These are phyloP conservation scores for Tethea ocularis DNA, from an alignment of 2,888 invertebrate genomes.

Conservation along the genomic window DNA sequence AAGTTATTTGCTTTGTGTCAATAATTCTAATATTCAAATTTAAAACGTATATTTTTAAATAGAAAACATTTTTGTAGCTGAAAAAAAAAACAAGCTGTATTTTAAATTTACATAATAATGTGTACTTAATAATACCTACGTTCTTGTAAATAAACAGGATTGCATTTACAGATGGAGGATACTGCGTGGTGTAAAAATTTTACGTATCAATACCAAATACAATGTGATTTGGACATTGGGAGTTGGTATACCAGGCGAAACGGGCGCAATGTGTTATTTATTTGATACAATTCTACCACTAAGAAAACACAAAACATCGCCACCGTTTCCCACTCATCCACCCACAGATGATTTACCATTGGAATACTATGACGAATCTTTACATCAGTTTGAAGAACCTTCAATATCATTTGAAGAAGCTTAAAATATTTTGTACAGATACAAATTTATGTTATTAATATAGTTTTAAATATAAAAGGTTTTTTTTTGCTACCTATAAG, in stretches of 20 bases:
- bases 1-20: no score
- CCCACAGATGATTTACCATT: conserved; percentile 85
- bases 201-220: conserved; percentile 96
- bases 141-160: conserved; percentile 1
- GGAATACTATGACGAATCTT: conserved; percentile 89
- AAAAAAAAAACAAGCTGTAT: no score
- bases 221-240: conserved; percentile 96
- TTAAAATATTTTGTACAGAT: conserved; percentile 28
- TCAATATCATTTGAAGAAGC: conserved; percentile 86
- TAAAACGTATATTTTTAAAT: no score
- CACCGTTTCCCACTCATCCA: conserved; percentile 92
- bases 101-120: no score
- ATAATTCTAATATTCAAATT: no score
- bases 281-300: conserved; percentile 90
- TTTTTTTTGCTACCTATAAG: no score
- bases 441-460: neutral
- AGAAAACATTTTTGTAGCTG: no score
- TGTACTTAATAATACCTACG: no score
- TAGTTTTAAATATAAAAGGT: neutral
- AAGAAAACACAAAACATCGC: conserved; percentile 83
- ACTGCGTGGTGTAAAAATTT: conserved; percentile 88
- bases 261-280: conserved; percentile 90
- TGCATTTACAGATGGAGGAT: conserved; percentile 78
- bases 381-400: conserved; percentile 89
- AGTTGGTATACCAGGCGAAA: conserved; percentile 91